These are phyloP conservation scores for Sardina pilchardus DNA, from an alignment of 2,113 vertebrate genomes.

Conservation along the genomic window DNA sequence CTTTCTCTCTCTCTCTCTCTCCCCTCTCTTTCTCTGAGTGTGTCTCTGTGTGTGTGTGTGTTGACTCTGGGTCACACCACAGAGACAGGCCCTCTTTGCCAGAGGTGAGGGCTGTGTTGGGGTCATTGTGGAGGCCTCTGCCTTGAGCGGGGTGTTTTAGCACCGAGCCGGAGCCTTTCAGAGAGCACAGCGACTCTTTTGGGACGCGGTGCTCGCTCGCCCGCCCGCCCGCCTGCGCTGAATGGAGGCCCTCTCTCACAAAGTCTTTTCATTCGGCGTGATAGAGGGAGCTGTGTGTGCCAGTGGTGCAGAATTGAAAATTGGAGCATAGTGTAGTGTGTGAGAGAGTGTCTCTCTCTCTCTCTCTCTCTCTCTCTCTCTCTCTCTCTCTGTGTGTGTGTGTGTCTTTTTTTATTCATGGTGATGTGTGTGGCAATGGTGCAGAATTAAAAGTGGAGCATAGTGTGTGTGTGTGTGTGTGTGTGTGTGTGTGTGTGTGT, in stretches of 20 bases:
- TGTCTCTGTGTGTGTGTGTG: conserved; percentile 10
- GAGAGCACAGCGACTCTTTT: conserved; percentile 2
- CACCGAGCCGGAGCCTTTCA: neutral
- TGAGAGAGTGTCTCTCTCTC: neutral
- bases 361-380: too few species aligned
- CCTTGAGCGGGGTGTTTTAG: conserved; percentile 1
- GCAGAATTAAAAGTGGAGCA: conserved; percentile 9
- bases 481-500: neutral
- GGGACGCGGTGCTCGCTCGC: neutral
- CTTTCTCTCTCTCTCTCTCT: too few species aligned
- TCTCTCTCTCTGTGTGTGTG: neutral
- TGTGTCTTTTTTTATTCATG: neutral
- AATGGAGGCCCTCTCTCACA: conserved; percentile 17
- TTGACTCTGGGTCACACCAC: neutral
- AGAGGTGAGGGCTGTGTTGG: neutral
- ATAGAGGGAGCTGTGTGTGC: conserved; percentile 35
- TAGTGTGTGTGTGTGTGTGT: neutral
- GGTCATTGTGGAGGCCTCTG: conserved; percentile 11
- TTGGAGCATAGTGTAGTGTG: conserved; percentile 8
- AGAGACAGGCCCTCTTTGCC: neutral
- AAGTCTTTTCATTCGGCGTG: conserved; percentile 9
- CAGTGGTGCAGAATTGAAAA: conserved; percentile 6
- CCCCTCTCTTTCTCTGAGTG: neutral
- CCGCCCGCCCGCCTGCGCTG: neutral
- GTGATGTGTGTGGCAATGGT: conserved; percentile 5